Base-by-base conservation (phyloP, 2,113 vertebrate genomes). In the Ictidomys tridecemlineatus region DNA sequence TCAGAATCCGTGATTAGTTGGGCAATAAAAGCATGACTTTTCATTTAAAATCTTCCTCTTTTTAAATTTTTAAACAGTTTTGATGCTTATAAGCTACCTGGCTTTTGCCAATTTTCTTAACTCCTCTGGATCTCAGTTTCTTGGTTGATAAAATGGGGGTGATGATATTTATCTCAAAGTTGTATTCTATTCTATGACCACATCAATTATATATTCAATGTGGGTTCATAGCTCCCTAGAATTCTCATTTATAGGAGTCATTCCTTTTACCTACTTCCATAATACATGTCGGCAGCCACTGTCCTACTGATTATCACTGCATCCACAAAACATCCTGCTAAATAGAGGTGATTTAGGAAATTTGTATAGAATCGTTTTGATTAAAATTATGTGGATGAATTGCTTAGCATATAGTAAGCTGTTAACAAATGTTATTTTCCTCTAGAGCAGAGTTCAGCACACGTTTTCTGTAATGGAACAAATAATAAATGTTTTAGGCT, bases 311-410 rank as follows among this genome's bases (percentile, higher is more conserved):
- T 83, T 79, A 74, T 78, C 89, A 30, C 14, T 69, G 13, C 3
- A 63, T 85, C 26, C 58, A 56, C 14, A 63, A 63, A 18, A 67
- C 34, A 91, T 45, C 30, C 13, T 93, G 70, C 45, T 32, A 92
- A 92, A 92, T 45, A 89, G 63, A 94, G 92, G 34, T 39, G 89
- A 93, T 56, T 86, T 1, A 37, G 73, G 48, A 91, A n/a, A 32
- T 53, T 69, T 74, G 83, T 89, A 72, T 65, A 92, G 78, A 93
- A 84, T 86, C 28, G 2, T 85, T 94, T 94, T 91, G n/a, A 96
- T 96, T 85, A 95, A 91, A 94, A 95, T 84, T 86, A 89, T 22
- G 58, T 74, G 28, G 51, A 80, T 74, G 24, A 87, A 70, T 8
- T 72, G 16, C 14, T 39, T 5, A 8, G 5, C 65, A 17, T 56